Evolutionary conservation across 2,888 invertebrate species (phyloP).

Genomic region (Protodeltote pygarga): DNA sequence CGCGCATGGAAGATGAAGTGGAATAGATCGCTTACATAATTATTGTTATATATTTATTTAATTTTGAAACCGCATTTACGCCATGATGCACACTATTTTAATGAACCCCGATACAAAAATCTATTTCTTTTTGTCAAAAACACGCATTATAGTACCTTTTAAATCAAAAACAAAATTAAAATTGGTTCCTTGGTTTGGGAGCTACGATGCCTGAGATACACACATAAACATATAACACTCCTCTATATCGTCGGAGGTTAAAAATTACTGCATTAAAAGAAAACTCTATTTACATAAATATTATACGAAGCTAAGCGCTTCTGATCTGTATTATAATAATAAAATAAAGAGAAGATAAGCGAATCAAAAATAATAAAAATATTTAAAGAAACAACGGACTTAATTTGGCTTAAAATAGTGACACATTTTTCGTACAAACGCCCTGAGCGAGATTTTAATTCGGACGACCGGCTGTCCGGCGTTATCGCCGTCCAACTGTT

Average conservation of each 20-base stretch:
- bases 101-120: too few species aligned
- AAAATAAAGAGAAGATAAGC: not conserved
- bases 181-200: too few species aligned
- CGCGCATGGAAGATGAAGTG: slow-evolving; percentile 25
- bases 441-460: slow-evolving; percentile 60
- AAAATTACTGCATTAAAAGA: not conserved
- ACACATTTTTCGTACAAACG: slow-evolving; percentile 56
- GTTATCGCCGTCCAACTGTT: slow-evolving; percentile 60
- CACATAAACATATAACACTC: too few species aligned
- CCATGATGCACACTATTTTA: too few species aligned
- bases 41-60: slow-evolving; percentile 18
- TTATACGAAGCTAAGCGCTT: not conserved
- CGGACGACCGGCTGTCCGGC: slow-evolving; percentile 56
- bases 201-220: too few species aligned
- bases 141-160: too few species aligned
- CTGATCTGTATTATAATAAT: not conserved
- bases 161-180: too few species aligned
- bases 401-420: slow-evolving; percentile 45
- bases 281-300: not conserved
- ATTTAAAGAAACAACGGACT: slow-evolving; percentile 26
- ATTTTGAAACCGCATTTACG: slow-evolving; percentile 9
- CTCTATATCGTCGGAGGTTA: too few species aligned
- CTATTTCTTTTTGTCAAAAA: too few species aligned
- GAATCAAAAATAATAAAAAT: slow-evolving; percentile 19
- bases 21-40: slow-evolving; percentile 17